phyloP scores from a whole-genome alignment of 1,140 invertebrate genomes.

The Bathynomus jamesi region DNA sequence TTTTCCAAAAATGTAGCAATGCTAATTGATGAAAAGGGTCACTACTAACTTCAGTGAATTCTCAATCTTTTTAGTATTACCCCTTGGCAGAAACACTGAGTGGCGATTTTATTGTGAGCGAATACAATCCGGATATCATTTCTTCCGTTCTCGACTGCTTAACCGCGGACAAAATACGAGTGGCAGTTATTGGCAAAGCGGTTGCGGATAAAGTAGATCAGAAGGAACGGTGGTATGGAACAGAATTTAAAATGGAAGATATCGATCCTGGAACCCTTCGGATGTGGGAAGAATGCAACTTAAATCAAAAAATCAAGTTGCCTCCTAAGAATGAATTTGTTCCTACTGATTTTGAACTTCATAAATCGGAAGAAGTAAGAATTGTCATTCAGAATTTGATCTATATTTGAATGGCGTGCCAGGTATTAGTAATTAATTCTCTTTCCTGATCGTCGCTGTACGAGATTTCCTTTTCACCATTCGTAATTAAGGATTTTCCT shows the following conservation, averaged over 20 bases:
- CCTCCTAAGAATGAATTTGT: constrained; percentile 87
- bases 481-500: too few species aligned
- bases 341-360: constrained; percentile 72
- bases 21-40: too few species aligned
- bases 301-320: constrained; percentile 60
- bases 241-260: constrained; percentile 66
- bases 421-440: too few species aligned
- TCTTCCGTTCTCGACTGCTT: constrained; percentile 61
- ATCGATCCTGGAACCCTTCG: constrained; percentile 56
- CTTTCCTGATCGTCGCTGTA: too few species aligned
- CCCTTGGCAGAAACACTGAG: constrained; percentile 77
- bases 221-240: constrained; percentile 82
- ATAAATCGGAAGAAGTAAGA: constrained; percentile 36
- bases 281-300: constrained; percentile 59
- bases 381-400: too few species aligned
- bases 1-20: too few species aligned
- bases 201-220: constrained; percentile 44
- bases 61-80: constrained; percentile 53
- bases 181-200: constrained; percentile 63
- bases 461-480: too few species aligned
- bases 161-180: constrained; percentile 65
- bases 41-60: too few species aligned
- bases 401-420: too few species aligned
- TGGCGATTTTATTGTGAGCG: constrained; percentile 62
- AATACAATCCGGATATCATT: constrained; percentile 82